These are phyloP conservation scores for Drosophila vallismaia DNA, from an alignment of 2,888 invertebrate genomes.

Conservation along the genomic window DNA sequence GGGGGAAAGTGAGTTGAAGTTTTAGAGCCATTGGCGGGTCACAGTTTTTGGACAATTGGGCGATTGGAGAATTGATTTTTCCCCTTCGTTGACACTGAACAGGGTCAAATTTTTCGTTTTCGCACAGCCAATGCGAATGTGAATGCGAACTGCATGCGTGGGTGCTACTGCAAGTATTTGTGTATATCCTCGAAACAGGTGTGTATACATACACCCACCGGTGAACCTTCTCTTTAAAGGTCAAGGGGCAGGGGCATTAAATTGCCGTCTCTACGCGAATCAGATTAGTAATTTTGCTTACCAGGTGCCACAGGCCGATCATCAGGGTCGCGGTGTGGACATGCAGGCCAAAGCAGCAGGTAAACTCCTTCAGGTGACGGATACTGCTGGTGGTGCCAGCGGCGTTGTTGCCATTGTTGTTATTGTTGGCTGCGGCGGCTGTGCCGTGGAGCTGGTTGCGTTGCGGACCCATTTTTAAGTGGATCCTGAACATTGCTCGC, in stretches of 20 bases:
- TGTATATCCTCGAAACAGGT: constrained; percentile 10
- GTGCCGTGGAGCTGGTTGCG: constrained; percentile 72
- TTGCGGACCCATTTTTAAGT: constrained; percentile 85
- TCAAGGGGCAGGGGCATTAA: constrained; percentile 12
- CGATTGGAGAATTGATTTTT: constrained; percentile 67
- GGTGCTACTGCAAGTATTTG: constrained; percentile 10
- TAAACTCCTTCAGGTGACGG: constrained; percentile 88
- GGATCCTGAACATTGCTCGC: constrained; percentile 83
- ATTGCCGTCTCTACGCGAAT: neutral
- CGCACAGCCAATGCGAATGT: constrained; percentile 20
- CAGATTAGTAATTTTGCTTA: constrained; percentile 84
- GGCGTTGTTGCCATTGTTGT: constrained; percentile 35
- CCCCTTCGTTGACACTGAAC: constrained; percentile 68
- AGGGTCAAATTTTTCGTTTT: constrained; percentile 57
- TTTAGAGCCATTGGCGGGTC: constrained; percentile 28
- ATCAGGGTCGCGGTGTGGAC: constrained; percentile 92
- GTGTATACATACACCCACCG: constrained; percentile 11
- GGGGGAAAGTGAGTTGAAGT: constrained; percentile 34
- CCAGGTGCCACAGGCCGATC: constrained; percentile 93
- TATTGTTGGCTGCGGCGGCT: constrained; percentile 29
- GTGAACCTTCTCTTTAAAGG: constrained; percentile 9
- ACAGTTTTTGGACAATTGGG: constrained; percentile 51
- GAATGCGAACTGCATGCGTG: constrained; percentile 24
- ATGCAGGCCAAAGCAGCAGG: constrained; percentile 92
- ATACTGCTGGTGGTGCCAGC: constrained; percentile 36